phyloP scores from a whole-genome alignment of 1,140 invertebrate species.

The Trachelipus rathkii region DNA sequence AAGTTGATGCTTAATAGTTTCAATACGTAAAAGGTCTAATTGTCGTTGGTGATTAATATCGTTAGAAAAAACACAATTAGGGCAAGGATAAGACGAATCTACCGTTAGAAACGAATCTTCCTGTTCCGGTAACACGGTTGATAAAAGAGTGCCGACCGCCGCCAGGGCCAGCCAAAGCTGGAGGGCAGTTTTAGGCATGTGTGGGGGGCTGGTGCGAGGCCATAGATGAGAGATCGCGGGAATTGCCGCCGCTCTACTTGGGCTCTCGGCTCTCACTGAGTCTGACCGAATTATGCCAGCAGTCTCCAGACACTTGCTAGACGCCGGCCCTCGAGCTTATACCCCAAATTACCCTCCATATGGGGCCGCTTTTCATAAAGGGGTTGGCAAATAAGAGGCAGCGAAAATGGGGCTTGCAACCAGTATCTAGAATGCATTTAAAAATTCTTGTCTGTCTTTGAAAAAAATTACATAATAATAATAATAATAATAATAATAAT shows the following conservation, averaged over 20 bases:
- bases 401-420: neutral
- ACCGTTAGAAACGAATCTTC: slow-evolving; percentile 29
- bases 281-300: neutral
- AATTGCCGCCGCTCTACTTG: slow-evolving; percentile 31
- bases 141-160: slow-evolving; percentile 24
- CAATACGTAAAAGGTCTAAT: slow-evolving; percentile 60
- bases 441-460: neutral
- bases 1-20: slow-evolving; percentile 72
- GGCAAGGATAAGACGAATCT: slow-evolving; percentile 38
- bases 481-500: no score
- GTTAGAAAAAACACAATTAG: slow-evolving; percentile 38
- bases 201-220: slow-evolving; percentile 33
- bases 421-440: neutral
- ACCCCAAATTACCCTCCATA: neutral
- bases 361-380: neutral
- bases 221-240: slow-evolving; percentile 30
- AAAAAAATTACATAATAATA: no score
- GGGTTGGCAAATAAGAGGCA: neutral
- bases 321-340: slow-evolving; percentile 16
- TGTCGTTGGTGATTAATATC: slow-evolving; percentile 36
- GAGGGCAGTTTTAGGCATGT: slow-evolving; percentile 36
- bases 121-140: slow-evolving; percentile 22
- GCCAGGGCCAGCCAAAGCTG: slow-evolving; percentile 38
- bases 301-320: slow-evolving; percentile 32
- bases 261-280: slow-evolving; percentile 38